Evolutionary conservation across 2,113 vertebrate species (phyloP).

Genomic region (Ptychochromis oligacanthus): DNA sequence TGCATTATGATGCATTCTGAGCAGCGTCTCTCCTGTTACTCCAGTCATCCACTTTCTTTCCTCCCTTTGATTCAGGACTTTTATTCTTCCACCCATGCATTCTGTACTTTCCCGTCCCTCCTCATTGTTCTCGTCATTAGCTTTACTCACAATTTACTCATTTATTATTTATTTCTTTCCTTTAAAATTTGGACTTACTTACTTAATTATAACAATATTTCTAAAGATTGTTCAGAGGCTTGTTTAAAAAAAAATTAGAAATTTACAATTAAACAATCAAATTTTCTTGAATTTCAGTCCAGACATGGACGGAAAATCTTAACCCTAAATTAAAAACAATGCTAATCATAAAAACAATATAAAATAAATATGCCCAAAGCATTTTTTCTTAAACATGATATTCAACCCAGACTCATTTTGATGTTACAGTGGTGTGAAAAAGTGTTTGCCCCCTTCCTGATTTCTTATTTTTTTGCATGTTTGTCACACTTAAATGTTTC

Average conservation of each 20-base stretch:
- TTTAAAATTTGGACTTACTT: not conserved
- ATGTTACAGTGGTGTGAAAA: no score
- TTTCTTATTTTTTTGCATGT: no score
- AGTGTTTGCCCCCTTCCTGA: no score
- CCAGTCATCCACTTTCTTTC: not conserved
- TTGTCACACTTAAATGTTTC: no score
- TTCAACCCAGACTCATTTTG: no score
- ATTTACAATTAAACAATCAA: not conserved
- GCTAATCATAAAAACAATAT: not conserved
- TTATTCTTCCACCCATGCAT: slow-evolving; percentile 31
- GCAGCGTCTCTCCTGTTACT: slow-evolving; percentile 23
- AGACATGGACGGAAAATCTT: not conserved
- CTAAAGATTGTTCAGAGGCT: no score
- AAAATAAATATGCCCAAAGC: no score
- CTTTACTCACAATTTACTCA: not conserved
- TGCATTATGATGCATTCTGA: slow-evolving; percentile 22
- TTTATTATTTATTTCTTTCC: not conserved
- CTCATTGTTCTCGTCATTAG: not conserved
- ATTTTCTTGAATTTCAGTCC: not conserved
- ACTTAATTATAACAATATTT: no score
- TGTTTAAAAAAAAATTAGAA: not conserved
- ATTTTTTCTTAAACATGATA: no score
- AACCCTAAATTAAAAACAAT: not conserved
- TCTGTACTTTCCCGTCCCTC: not conserved
- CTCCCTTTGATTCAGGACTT: slow-evolving; percentile 17